These are phyloP conservation scores for Peribatodes rhomboidaria DNA, from an alignment of 2,888 invertebrate genomes.

Conservation along the genomic window DNA sequence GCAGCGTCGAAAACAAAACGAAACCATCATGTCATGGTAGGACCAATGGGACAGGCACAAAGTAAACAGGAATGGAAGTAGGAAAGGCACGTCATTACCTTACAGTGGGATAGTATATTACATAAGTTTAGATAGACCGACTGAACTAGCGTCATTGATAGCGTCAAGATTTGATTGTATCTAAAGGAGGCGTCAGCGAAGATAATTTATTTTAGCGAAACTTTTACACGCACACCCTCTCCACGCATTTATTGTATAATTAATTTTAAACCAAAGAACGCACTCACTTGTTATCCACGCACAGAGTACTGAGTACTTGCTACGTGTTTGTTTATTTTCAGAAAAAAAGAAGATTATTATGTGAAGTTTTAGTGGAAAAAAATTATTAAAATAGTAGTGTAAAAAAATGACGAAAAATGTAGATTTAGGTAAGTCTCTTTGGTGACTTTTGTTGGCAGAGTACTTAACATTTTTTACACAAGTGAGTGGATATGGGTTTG, in stretches of 20 bases:
- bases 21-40: too few species aligned
- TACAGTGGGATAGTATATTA: too few species aligned
- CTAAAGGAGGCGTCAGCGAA: too few species aligned
- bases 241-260: slow-evolving; percentile 24
- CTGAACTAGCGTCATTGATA: too few species aligned
- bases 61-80: too few species aligned
- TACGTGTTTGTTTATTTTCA: background rate
- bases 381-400: background rate
- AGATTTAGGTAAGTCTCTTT: slow-evolving; percentile 2
- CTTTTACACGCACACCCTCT: background rate
- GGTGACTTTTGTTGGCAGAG: background rate
- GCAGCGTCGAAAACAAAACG: too few species aligned
- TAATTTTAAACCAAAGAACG: slow-evolving; percentile 35
- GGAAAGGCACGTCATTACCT: too few species aligned
- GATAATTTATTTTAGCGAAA: background rate
- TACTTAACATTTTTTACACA: background rate
- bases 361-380: background rate
- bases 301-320: slow-evolving; percentile 19
- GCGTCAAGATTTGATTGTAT: too few species aligned
- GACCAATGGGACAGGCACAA: too few species aligned
- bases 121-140: too few species aligned
- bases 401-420: background rate
- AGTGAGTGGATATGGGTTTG: too few species aligned
- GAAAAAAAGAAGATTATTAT: slow-evolving; percentile 8
- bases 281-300: slow-evolving; percentile 27